Conservation (phyloP, 2,888 invertebrate species). For the Cosmia trapezina region DNA sequence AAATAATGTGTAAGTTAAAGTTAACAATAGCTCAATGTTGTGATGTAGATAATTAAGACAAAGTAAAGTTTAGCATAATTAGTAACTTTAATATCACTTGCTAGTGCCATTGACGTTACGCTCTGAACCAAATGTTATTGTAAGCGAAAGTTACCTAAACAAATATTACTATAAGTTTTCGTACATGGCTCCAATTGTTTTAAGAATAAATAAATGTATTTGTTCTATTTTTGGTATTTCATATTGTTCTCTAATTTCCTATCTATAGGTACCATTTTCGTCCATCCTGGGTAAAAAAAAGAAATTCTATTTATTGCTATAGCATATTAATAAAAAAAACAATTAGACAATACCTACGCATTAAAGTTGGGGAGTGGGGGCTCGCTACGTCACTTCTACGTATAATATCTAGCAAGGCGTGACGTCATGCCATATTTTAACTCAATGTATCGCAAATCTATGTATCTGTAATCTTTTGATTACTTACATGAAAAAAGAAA, state of each 20-base stretch:
- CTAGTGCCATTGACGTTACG: constrained; percentile 72
- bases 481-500: too few relatives aligned
- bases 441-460: too few relatives aligned
- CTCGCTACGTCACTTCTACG: too few relatives aligned
- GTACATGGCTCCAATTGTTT: constrained; percentile 35
- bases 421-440: too few relatives aligned
- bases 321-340: too few relatives aligned
- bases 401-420: too few relatives aligned
- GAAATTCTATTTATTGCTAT: too few relatives aligned
- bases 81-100: constrained; percentile 68
- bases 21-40: constrained; percentile 62
- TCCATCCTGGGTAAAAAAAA: too few relatives aligned
- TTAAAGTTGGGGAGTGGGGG: too few relatives aligned
- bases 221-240: constrained; percentile 15
- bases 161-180: constrained; percentile 45
- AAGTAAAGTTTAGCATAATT: constrained; percentile 53
- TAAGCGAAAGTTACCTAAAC: constrained; percentile 65
- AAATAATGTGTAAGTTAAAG: constrained; percentile 11
- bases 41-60: constrained; percentile 57
- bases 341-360: too few relatives aligned
- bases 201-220: constrained; percentile 45
- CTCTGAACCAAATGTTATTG: constrained; percentile 69
- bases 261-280: too few relatives aligned
- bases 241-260: background rate
- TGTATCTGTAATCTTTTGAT: too few relatives aligned